Evolutionary conservation across 1,140 invertebrate genomes (phyloP).

Genomic region (Tetragonula clypearis): DNA sequence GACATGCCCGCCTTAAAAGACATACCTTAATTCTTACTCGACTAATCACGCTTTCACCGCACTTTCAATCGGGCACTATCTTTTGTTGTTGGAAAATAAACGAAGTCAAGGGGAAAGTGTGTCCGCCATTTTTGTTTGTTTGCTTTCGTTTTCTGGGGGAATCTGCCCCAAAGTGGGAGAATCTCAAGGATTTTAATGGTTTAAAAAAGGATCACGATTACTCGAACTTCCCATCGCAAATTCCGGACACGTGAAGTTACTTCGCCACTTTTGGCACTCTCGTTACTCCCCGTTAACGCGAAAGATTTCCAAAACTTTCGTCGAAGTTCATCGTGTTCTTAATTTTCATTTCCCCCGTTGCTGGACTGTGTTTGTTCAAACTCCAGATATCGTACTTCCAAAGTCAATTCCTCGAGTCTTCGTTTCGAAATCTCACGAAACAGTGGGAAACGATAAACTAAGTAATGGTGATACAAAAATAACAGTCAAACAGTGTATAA

Average conservation of each 20-base stretch:
- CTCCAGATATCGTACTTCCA: background rate
- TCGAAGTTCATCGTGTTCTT: background rate
- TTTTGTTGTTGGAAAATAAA: background rate
- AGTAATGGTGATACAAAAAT: too few species aligned
- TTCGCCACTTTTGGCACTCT: background rate
- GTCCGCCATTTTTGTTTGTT: background rate
- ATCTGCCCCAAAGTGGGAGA: background rate
- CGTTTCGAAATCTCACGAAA: background rate
- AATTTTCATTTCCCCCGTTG: background rate
- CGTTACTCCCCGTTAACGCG: background rate
- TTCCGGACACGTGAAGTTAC: conserved; percentile 2
- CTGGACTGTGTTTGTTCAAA: background rate
- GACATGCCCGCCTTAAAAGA: background rate
- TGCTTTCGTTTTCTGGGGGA: background rate
- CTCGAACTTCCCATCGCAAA: background rate
- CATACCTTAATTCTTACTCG: background rate
- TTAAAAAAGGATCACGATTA: background rate
- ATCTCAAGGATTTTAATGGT: background rate
- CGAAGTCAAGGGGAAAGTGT: background rate
- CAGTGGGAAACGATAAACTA: too few species aligned
- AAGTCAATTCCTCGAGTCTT: background rate
- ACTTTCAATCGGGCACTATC: background rate
- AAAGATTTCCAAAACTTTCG: conserved; percentile 6
- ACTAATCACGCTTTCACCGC: background rate
- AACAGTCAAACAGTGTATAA: too few species aligned